Evolutionary conservation across 2,113 vertebrate genomes (phyloP), one percentile per base, ranked within the genome.

Genomic region (Drymodes brunneopygia): DNA sequence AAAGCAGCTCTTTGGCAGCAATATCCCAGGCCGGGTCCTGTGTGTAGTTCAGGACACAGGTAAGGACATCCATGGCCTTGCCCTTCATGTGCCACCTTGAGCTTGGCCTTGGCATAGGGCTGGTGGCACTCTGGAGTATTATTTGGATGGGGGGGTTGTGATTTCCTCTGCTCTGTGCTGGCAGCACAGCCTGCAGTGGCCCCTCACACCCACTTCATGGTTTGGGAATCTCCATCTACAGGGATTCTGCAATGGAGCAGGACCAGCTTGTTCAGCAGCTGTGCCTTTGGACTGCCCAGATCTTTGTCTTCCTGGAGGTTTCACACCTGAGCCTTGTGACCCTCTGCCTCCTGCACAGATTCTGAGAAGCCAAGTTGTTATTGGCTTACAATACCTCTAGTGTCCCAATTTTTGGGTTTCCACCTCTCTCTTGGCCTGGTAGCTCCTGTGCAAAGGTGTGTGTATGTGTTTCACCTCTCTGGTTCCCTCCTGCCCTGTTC

Each of bases 71-170:
- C 53, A 8, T 25, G 45, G n/a, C 56, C 47, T 82, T 73, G 31
- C 9, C n/a, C n/a, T n/a, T n/a, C n/a, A 0, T 18, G 35, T 53
- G 60, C 6, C 50, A 4, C n/a, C 51, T 33, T 48, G 86, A 57
- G 3, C 44, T 64, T 11, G 25, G 33, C 47, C 21, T 60, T 38
- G 60, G 8, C 1, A 0, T 1, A 1, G 45, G 24, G 20, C 3
- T 64, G 56, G 23, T 35, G 10, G 9, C 12, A 8, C 15, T 28
- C 38, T 33, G 45, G 29, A 19, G 33, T 3, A 15, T 35, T 47
- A 7, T 25, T 62, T 77, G 58, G 16, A 2, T 3, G 2, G 25
- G 15, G 24, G n/a, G 8, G 6, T 10, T 74, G 53, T 44, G 36
- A 15, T 65, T 69, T n/a, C 3, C 21, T 70, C 11, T 36, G 4